Evolutionary conservation across 1,140 invertebrate species (phyloP), one percentile per base, ranked within the genome.

Genomic region (Tetramorium simillimum): DNA sequence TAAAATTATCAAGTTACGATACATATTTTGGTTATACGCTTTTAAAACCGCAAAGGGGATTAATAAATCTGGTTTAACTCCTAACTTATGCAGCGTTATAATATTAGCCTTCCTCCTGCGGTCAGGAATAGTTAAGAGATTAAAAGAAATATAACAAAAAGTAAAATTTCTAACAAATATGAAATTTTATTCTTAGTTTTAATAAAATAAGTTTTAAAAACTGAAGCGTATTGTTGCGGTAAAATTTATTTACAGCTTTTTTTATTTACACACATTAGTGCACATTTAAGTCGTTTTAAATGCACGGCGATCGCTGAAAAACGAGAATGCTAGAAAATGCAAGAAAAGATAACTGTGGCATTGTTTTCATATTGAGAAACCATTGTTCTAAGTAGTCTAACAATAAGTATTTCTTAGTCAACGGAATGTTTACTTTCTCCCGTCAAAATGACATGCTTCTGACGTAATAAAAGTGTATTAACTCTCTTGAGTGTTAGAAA

Each of bases 61-160:
- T 80, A 67, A 80, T 80, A 80, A 80, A 80, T 53, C n/a, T 69
- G 16, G 69, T 80, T 80, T 80, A 69, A 80, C 46, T 80, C 14
- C 40, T 80, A 80, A 67, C 40, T 67, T 24, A 33, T 69, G n/a
- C 14, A 9, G 21, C 33, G 16, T 80, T 56, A 56, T 80, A 40
- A 80, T 37, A 56, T 80, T 69, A 80, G n/a, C 24, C n/a, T 51
- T 21, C 16, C 14, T 80, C 10, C 21, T 80, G 49, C 12, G 9
- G n/a, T n/a, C 28, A 43, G 16, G 2, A 51, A 7, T n/a, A 78
- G 2, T 80, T 80, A 69, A 53, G 16, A 16, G 46, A 3, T 40
- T 43, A 43, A 76, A 58, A 46, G 14, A 51, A 69, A 9, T 24
- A 53, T 6, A 40, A 53, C 24, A 53, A 69, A 56, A 65, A 40